phyloP scores from a whole-genome alignment of 2,113 vertebrate species.

The Oophaga pumilio region DNA sequence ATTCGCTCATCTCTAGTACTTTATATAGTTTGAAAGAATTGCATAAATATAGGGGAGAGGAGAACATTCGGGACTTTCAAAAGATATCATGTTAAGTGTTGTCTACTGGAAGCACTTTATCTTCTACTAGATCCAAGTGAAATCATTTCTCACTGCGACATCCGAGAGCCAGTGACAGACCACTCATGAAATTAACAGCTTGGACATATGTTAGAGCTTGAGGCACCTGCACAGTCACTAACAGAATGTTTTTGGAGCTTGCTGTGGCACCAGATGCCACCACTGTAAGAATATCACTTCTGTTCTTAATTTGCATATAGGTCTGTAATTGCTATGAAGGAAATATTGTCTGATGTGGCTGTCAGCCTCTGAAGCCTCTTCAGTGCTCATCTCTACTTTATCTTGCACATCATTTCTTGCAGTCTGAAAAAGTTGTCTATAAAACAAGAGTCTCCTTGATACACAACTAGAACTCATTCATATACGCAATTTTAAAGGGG shows the following conservation, averaged over 20 bases:
- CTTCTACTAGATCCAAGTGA: constrained; percentile 12
- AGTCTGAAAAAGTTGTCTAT: background rate
- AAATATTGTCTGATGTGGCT: constrained; percentile 48
- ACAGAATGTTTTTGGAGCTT: constrained; percentile 56
- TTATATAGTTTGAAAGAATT: background rate
- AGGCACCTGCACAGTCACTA: constrained; percentile 54
- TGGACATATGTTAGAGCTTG: constrained; percentile 55
- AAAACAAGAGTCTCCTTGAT: background rate
- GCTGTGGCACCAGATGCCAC: constrained; percentile 55
- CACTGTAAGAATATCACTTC: constrained; percentile 42
- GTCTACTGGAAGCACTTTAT: background rate
- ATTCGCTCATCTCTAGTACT: too few species aligned
- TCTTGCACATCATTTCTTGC: background rate
- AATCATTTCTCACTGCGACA: constrained; percentile 46
- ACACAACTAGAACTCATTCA: too few species aligned
- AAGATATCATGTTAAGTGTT: background rate
- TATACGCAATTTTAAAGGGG: too few species aligned
- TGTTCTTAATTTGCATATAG: constrained; percentile 52
- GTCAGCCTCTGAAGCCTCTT: constrained; percentile 31
- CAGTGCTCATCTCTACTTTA: background rate
- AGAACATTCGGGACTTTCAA: background rate
- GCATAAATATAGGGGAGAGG: too few species aligned
- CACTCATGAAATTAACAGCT: constrained; percentile 54
- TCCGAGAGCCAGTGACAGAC: constrained; percentile 26
- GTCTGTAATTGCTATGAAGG: constrained; percentile 55